A percentile compares a stretch with the other conserved stretches of the same genome.
Conservation (phyloP, 2,888 invertebrate species). For the Mesopsocus fuscifrons region DNA sequence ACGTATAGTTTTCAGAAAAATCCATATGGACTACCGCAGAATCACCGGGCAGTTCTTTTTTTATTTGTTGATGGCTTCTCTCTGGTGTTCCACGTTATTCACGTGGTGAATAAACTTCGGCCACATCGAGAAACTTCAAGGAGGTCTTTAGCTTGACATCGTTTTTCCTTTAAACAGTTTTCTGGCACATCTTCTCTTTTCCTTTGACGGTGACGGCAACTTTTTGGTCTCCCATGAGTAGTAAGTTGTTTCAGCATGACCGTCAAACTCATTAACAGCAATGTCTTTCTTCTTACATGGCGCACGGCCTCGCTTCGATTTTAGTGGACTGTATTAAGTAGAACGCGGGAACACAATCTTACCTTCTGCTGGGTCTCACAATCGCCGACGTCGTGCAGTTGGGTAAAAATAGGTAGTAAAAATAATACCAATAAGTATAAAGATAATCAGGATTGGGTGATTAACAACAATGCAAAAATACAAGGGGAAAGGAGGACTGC, state of each 20-base stretch:
- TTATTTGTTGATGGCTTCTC: slow-evolving; percentile 14
- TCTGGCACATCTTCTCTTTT: background rate
- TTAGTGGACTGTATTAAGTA: no score
- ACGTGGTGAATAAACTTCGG: slow-evolving; percentile 13
- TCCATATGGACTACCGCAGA: slow-evolving; percentile 19
- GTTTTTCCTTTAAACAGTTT: background rate
- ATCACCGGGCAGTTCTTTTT: slow-evolving; percentile 14
- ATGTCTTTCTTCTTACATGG: background rate
- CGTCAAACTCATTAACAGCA: background rate
- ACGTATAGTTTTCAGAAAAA: slow-evolving; percentile 23
- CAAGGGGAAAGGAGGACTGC: no score
- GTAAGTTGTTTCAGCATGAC: background rate
- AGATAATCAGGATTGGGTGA: no score
- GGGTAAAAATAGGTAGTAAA: no score
- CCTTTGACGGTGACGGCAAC: background rate
- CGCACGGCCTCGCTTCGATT: background rate
- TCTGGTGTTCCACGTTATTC: slow-evolving; percentile 15
- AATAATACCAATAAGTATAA: no score
- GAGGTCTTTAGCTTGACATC: background rate
- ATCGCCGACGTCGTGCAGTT: no score
- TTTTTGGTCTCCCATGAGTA: background rate
- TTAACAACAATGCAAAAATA: no score
- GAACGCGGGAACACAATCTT: no score
- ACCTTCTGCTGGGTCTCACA: no score
- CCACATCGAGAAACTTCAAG: background rate